Evolutionary conservation across 2,797 vertebrate species (phyloP), one percentile per base, ranked within the genome.

Genomic region (Notolabrus celidotus): DNA sequence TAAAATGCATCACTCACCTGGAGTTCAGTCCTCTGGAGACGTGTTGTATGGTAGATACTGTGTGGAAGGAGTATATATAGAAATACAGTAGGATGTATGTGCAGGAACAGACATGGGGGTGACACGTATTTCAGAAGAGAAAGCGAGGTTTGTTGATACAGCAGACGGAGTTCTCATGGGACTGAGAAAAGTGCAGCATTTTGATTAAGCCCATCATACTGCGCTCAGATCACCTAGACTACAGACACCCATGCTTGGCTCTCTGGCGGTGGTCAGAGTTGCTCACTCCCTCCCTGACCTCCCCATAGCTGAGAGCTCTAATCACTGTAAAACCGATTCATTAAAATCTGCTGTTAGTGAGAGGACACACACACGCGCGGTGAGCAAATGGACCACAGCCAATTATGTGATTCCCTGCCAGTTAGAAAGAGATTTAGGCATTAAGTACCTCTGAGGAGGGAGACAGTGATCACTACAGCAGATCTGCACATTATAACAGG

Each of bases 241-340:
- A 60, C 58, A 75, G 74, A 80, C 63, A 55, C 68, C 53, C 60
- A 45, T 41, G 80, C 67, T 54, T 49, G 67, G 68, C 67, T 10
- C 36, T 87, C 72, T 84, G 46, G 76, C 70, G 15, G 65, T 61
- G 80, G 90, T 77, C 83, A 77, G 63, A 80, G 74, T 74, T 25
- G 27, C 65, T 80, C 73, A 59, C 82, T 88, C 81, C 85, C 70
- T 83, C 67, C 10, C 69, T 91, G 89, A 92, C 90, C 88, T 83
- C 76, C 80, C 74, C 50, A 79, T 71, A 84, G 82, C 89, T 80
- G 80, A 85, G 67, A 90, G 88, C 86, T 79, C 85, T 89, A 92
- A 90, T 92, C 84, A 89, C 83, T 88, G 87, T 89, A 90, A 92
- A 92, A 92, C 83, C 86, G 79, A 90, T 91, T 91, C 90, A 94